Evolutionary conservation across 2,797 vertebrate genomes (phyloP), one percentile per base, ranked within the genome.

Genomic region (Acipenser oxyrinchus): DNA sequence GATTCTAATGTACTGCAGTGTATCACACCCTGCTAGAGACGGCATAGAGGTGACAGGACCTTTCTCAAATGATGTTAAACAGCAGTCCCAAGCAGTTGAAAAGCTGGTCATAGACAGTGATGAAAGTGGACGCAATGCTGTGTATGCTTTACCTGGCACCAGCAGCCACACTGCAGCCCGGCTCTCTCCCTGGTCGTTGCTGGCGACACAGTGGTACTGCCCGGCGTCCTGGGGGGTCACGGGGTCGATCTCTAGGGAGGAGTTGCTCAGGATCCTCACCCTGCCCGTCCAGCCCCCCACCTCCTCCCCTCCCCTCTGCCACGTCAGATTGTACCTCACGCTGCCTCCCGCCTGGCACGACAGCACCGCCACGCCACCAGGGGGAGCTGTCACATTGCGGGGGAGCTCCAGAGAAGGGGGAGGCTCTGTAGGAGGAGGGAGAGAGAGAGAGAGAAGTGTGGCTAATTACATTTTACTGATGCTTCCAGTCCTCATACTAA

Each of bases 271-370:
- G 70, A 92, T 73, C 71, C 70, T 75, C 53, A 91, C 69, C 63
- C 91, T 77, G 8, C 88, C 87, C 0, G 73, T 6, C 2, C 60
- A 77, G 0, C 68, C 69, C 1, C 49, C 60, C 6, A 92, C 72
- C 2, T 23, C 55, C 7, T 65, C 84, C 66, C 90, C 90, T 0
- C 81, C 83, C 64, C 87, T 83, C 70, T 87, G 73, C 95, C 94
- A 97, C 0, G 90, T 96, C 78, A 96, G 72, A 82, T 96, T 96
- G 83, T 94, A 86, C 58, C 93, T 89, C 65, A 81, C 75, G 0
- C 83, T 76, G 1, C 89, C 83, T 52, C 91, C 80, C 6, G 93
- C 89, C 8, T 52, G 76, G 74, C 94, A 97, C 75, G 91, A 86
- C 68, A 97, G 77, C 67, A 91, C 9, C 0, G 89, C 91, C 0